These are phyloP conservation scores for Acridotheres tristis DNA, from an alignment of 2,797 vertebrate genomes.

Conservation along the genomic window DNA sequence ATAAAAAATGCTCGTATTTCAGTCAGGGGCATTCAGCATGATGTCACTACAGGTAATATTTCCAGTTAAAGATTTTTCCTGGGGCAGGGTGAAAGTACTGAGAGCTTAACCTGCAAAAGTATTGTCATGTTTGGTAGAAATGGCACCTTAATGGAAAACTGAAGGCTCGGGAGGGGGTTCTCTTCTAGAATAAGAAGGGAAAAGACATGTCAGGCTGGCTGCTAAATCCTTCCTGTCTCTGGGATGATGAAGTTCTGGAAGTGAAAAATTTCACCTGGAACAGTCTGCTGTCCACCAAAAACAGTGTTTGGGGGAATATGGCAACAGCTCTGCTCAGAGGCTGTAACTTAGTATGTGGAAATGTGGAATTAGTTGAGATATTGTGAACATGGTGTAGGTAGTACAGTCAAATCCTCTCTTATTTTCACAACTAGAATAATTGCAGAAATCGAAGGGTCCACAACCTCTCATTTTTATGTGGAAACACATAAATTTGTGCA, in stretches of 20 bases:
- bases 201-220: background rate
- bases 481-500: background rate
- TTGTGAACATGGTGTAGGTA: background rate
- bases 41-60: slow-evolving; percentile 89
- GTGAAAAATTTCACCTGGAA: background rate
- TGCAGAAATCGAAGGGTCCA: background rate
- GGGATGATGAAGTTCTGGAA: background rate
- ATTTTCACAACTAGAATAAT: background rate
- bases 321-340: background rate
- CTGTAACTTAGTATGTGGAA: background rate
- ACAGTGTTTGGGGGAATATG: background rate
- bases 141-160: background rate
- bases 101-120: background rate
- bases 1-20: slow-evolving; percentile 90
- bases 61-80: background rate
- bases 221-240: background rate
- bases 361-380: background rate
- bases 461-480: background rate
- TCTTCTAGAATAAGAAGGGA: background rate
- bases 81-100: background rate
- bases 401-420: background rate
- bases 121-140: background rate
- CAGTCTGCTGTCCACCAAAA: background rate
- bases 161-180: background rate
- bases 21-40: slow-evolving; percentile 89